Evolutionary conservation across 2,888 invertebrate genomes (phyloP).

Genomic region (Pyralis farinalis): DNA sequence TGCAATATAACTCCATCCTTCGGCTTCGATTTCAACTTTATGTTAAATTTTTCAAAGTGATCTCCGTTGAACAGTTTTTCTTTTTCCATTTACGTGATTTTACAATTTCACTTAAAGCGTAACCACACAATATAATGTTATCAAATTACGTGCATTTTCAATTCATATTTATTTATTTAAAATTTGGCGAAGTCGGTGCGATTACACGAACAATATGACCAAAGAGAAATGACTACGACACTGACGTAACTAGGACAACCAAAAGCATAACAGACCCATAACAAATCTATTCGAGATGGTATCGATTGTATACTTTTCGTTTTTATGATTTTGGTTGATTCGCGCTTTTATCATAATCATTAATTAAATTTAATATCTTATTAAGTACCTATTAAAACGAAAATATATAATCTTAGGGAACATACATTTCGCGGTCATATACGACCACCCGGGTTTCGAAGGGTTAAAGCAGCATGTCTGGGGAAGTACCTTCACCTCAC

Average conservation of each 20-base stretch:
- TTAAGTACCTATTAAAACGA: too few species aligned
- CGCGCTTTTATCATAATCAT: too few species aligned
- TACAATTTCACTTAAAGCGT: constrained; percentile 16
- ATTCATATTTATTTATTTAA: constrained; percentile 39
- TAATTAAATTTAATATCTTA: too few species aligned
- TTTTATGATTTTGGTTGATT: too few species aligned
- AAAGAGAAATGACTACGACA: constrained; percentile 29
- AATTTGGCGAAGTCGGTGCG: constrained; percentile 57
- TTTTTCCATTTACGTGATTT: constrained; percentile 46
- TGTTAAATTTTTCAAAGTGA: constrained; percentile 62
- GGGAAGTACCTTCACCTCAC: too few species aligned
- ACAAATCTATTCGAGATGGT: constrained; percentile 2
- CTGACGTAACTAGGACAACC: constrained; percentile 6
- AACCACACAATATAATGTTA: constrained; percentile 10
- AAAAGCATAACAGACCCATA: constrained; percentile 1
- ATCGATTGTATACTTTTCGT: background rate
- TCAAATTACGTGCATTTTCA: constrained; percentile 3
- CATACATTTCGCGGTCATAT: too few species aligned
- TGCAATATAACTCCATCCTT: constrained; percentile 77
- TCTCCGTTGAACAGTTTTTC: constrained; percentile 33
- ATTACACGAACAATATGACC: too few species aligned
- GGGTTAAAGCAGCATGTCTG: too few species aligned
- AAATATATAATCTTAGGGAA: too few species aligned
- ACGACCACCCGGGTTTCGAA: too few species aligned
- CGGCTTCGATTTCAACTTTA: constrained; percentile 67